Conservation (phyloP, 2,888 invertebrate genomes). For the Phlogophora meticulosa region DNA sequence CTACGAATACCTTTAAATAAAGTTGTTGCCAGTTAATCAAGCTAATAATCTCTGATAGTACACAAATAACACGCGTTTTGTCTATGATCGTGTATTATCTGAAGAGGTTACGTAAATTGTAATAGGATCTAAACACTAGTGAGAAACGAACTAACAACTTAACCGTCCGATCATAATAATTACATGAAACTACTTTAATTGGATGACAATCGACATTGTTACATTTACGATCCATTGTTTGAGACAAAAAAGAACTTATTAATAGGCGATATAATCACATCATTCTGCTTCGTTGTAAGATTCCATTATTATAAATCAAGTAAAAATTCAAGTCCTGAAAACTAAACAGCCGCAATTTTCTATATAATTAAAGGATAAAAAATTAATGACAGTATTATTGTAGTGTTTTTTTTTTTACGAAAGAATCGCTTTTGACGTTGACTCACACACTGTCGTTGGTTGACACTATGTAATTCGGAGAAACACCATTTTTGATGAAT, state of each 20-base stretch:
- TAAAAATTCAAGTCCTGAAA: slow-evolving; percentile 47
- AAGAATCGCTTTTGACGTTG: slow-evolving; percentile 36
- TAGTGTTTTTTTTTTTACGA: too few relatives aligned
- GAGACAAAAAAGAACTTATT: slow-evolving; percentile 49
- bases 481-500: slow-evolving; percentile 31
- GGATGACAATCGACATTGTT: slow-evolving; percentile 66
- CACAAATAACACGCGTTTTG: slow-evolving; percentile 15
- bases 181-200: slow-evolving; percentile 62
- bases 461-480: slow-evolving; percentile 27
- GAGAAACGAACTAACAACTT: slow-evolving; percentile 41
- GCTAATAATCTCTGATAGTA: not conserved
- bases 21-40: slow-evolving; percentile 9
- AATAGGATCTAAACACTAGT: slow-evolving; percentile 46
- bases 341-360: not conserved
- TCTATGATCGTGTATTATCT: slow-evolving; percentile 20
- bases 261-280: slow-evolving; percentile 39
- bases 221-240: slow-evolving; percentile 61
- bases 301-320: slow-evolving; percentile 32
- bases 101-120: slow-evolving; percentile 50
- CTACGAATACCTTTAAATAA: slow-evolving; percentile 18
- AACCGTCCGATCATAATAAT: slow-evolving; percentile 54
- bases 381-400: slow-evolving; percentile 5
- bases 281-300: slow-evolving; percentile 25
- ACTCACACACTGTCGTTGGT: slow-evolving; percentile 5
- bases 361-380: not conserved